A percentile compares a stretch with the other conserved stretches of the same genome.
Conservation (phyloP, 1,140 invertebrate species). For the Pectinophora gossypiella region DNA sequence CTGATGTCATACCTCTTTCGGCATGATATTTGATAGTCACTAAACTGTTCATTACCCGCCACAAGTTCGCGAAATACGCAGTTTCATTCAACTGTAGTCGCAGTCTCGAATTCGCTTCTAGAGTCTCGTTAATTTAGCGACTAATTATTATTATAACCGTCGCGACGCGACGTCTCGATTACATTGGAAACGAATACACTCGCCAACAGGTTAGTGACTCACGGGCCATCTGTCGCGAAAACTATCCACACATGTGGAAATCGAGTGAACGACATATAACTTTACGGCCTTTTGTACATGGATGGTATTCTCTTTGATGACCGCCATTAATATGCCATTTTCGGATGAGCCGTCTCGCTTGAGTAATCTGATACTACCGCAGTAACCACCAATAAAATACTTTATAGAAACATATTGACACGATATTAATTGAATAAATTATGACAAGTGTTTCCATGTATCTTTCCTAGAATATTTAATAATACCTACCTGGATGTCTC, state of each 20-base stretch:
- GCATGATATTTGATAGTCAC: slow-evolving; percentile 29
- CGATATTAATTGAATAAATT: slow-evolving; percentile 8
- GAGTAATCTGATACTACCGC: slow-evolving; percentile 42
- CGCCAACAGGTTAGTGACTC: slow-evolving; percentile 63
- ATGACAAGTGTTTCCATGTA: not conserved
- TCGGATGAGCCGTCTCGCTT: slow-evolving; percentile 31
- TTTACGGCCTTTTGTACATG: slow-evolving; percentile 34
- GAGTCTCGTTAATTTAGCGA: not conserved
- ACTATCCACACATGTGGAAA: slow-evolving; percentile 61
- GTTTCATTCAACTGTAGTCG: not conserved
- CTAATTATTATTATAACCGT: too few species aligned
- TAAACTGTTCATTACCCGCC: slow-evolving; percentile 20
- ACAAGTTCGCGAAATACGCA: not conserved
- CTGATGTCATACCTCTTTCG: slow-evolving; percentile 49
- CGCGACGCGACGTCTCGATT: slow-evolving; percentile 35
- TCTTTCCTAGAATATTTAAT: too few species aligned
- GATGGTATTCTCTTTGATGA: slow-evolving; percentile 36
- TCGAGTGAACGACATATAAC: slow-evolving; percentile 41
- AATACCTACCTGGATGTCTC: too few species aligned
- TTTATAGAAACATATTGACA: slow-evolving; percentile 2
- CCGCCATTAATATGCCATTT: slow-evolving; percentile 44
- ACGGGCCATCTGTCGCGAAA: slow-evolving; percentile 66
- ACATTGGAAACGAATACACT: slow-evolving; percentile 42
- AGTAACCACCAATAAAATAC: slow-evolving; percentile 13
- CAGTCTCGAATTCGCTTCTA: not conserved